Evolutionary conservation across 2,113 vertebrate species (phyloP).

Genomic region (Seriola rivoliana): DNA sequence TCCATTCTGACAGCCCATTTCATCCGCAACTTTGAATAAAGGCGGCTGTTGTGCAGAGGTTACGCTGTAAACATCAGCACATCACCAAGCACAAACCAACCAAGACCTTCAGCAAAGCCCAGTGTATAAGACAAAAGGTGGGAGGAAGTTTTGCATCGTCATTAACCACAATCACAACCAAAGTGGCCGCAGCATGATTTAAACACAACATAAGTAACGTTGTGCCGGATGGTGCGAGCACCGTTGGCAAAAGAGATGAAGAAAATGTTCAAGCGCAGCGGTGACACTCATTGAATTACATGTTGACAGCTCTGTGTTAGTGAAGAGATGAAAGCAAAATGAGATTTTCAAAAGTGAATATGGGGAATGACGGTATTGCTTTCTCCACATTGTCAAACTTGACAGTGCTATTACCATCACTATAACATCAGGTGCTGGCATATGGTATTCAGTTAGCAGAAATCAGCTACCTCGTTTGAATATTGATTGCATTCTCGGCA

Average conservation of each 20-base stretch:
- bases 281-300: slow-evolving; percentile 76
- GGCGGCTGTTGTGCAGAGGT: slow-evolving; percentile 24
- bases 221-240: background rate
- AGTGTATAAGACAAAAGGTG: background rate
- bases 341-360: slow-evolving; percentile 79
- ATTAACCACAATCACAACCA: slow-evolving; percentile 36
- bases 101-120: background rate
- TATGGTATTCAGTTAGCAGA: slow-evolving; percentile 56
- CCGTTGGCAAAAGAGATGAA: slow-evolving; percentile 36
- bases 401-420: slow-evolving; percentile 75
- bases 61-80: slow-evolving; percentile 58
- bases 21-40: slow-evolving; percentile 58
- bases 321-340: slow-evolving; percentile 76
- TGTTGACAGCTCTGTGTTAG: slow-evolving; percentile 76
- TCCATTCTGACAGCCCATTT: slow-evolving; percentile 69
- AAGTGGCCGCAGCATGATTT: slow-evolving; percentile 40
- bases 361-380: slow-evolving; percentile 75
- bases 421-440: slow-evolving; percentile 60
- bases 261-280: slow-evolving; percentile 47
- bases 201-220: slow-evolving; percentile 46
- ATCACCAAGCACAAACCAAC: background rate
- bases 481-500: slow-evolving; percentile 58
- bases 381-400: slow-evolving; percentile 75
- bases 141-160: background rate
- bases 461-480: slow-evolving; percentile 55